Evolutionary conservation across 1,140 invertebrate genomes (phyloP).

Genomic region (Sminthurides bifidus): DNA sequence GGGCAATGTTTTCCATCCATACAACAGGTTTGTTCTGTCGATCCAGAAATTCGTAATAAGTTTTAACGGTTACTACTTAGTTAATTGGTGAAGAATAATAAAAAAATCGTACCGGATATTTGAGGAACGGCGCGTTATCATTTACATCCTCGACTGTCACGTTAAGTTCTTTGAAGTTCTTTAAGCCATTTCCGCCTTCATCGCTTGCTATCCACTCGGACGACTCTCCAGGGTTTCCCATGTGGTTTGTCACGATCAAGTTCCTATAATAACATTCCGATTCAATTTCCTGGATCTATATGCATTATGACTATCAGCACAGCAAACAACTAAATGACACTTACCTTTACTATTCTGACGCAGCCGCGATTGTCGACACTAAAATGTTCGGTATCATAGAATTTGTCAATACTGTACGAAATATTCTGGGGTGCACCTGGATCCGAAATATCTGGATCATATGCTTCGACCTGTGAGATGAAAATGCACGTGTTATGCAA

Average conservation of each 20-base stretch:
- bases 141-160: constrained; percentile 72
- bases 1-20: constrained; percentile 63
- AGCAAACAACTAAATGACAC: constrained; percentile 11
- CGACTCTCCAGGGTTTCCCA: constrained; percentile 61
- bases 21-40: constrained; percentile 55
- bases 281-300: neutral
- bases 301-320: neutral
- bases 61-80: neutral
- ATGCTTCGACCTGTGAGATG: constrained; percentile 50
- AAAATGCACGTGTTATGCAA: neutral
- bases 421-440: constrained; percentile 60
- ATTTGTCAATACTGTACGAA: constrained; percentile 51
- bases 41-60: neutral
- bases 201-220: constrained; percentile 71
- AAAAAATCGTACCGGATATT: constrained; percentile 47
- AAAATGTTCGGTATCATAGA: constrained; percentile 48
- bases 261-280: neutral
- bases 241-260: constrained; percentile 19
- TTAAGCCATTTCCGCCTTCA: constrained; percentile 52
- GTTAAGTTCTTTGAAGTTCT: constrained; percentile 53
- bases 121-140: constrained; percentile 75
- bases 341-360: constrained; percentile 53
- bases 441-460: constrained; percentile 72
- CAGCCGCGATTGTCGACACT: constrained; percentile 60
- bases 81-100: neutral